Conservation (phyloP, 2,113 vertebrate genomes). For the Hemiprocne comata region DNA sequence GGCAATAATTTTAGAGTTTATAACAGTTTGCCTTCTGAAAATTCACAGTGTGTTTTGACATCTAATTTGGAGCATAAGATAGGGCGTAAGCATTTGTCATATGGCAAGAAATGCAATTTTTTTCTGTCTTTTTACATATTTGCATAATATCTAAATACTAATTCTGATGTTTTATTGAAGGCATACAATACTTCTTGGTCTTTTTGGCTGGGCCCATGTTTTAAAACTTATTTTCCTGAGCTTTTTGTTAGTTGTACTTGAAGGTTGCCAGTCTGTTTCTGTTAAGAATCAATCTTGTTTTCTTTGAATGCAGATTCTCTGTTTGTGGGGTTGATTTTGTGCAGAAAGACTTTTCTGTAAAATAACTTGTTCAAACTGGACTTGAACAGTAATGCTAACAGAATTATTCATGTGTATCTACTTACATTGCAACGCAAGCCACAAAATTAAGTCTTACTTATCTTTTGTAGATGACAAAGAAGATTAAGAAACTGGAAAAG, state of each 20-base stretch:
- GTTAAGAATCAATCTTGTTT: neutral
- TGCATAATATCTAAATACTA: neutral
- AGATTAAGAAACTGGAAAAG: conserved; percentile 99
- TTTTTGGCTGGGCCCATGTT: neutral
- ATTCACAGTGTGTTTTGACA: neutral
- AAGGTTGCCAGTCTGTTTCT: neutral
- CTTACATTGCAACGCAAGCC: neutral
- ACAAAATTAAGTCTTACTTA: neutral
- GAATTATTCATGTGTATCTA: neutral
- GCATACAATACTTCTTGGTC: accelerated
- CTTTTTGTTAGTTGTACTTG: neutral
- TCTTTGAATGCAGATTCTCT: neutral
- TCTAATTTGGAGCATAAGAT: neutral
- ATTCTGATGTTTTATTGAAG: neutral
- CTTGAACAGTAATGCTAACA: neutral
- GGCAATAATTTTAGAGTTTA: neutral
- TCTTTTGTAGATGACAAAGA: conserved; percentile 93
- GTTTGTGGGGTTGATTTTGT: neutral
- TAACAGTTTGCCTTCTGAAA: neutral
- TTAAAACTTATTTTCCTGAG: neutral
- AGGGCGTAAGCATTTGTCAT: neutral
- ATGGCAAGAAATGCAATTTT: neutral
- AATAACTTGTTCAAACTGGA: neutral
- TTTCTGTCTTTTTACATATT: neutral
- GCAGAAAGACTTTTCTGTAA: neutral